Evolutionary conservation across 1,140 invertebrate species (phyloP).

Genomic region (Hestina assimilis): DNA sequence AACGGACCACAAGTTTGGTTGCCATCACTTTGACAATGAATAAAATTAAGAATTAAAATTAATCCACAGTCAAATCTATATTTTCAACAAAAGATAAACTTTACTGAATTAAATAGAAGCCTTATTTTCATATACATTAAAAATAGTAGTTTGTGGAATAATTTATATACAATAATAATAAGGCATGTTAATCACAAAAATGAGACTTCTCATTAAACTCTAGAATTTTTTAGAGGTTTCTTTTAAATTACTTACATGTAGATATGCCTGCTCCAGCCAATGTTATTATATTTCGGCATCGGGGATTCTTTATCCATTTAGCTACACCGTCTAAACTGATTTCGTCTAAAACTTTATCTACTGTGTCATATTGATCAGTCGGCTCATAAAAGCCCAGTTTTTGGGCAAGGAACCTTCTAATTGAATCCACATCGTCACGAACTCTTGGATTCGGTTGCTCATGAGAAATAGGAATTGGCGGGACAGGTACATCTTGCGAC

Average conservation of each 20-base stretch:
- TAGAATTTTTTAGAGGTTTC: no score
- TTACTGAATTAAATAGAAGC: no score
- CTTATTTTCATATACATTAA: no score
- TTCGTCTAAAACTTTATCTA: constrained; percentile 70
- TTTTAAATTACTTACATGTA: constrained; percentile 84
- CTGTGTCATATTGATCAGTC: constrained; percentile 36
- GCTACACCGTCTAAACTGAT: constrained; percentile 68
- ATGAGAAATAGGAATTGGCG: constrained; percentile 59
- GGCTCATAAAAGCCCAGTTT: constrained; percentile 71
- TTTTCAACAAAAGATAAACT: no score
- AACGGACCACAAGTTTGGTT: no score
- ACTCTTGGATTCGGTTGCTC: constrained; percentile 52
- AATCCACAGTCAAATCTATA: no score
- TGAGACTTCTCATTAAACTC: no score
- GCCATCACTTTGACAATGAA: no score
- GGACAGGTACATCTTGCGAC: constrained; percentile 39
- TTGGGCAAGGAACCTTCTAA: constrained; percentile 67
- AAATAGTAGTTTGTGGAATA: no score
- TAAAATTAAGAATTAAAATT: no score
- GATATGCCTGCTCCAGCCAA: constrained; percentile 97
- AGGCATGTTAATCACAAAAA: no score
- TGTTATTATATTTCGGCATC: constrained; percentile 93
- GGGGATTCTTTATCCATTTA: constrained; percentile 80
- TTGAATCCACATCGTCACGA: constrained; percentile 69
- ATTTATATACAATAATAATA: no score